phyloP scores from a whole-genome alignment of 1,140 invertebrate genomes.

The Aphis gossypii region DNA sequence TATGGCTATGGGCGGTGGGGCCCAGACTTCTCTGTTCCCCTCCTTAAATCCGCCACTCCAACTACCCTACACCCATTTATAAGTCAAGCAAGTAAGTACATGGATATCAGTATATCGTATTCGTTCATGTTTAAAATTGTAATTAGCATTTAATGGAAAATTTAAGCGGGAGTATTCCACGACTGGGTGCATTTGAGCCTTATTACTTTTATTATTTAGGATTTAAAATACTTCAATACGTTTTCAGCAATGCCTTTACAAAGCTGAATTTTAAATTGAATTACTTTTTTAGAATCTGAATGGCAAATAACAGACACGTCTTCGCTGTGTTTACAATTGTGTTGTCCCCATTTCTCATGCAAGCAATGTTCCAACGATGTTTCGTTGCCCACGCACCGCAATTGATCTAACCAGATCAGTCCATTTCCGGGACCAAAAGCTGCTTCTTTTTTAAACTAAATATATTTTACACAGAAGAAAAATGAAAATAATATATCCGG shows the following conservation, averaged over 20 bases:
- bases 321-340: constrained; percentile 79
- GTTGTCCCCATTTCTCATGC: constrained; percentile 74
- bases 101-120: no score
- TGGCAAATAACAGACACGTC: constrained; percentile 75
- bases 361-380: constrained; percentile 70
- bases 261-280: not conserved
- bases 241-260: not conserved
- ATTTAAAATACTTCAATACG: no score
- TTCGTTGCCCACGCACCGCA: constrained; percentile 76
- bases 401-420: constrained; percentile 78
- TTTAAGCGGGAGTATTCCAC: no score
- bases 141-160: no score
- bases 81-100: no score
- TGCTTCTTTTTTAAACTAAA: constrained; percentile 63
- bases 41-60: no score
- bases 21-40: no score
- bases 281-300: constrained; percentile 53
- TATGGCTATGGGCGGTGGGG: no score
- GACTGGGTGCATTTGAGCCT: no score
- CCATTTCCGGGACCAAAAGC: constrained; percentile 67
- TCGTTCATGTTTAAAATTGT: no score
- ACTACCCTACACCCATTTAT: no score
- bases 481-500: not conserved
- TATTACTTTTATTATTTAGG: no score
- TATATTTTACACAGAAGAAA: not conserved